Percentiles rank a stretch among this genome's conserved stretches.
These are phyloP conservation scores for Elmis aenea DNA, from an alignment of 2,888 invertebrate genomes.

Conservation along the genomic window DNA sequence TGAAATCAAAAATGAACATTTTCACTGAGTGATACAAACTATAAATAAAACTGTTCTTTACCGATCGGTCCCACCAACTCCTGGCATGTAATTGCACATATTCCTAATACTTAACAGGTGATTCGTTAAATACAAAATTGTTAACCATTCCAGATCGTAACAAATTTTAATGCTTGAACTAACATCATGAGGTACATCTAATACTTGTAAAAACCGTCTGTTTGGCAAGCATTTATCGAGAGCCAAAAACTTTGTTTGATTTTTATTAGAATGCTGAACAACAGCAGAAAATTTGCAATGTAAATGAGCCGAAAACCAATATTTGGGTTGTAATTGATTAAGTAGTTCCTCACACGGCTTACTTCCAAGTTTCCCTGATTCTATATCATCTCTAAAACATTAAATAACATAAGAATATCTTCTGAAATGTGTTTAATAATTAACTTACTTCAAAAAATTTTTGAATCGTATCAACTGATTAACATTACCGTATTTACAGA, in stretches of 20 bases:
- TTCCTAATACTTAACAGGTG: constrained; percentile 74
- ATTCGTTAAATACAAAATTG: constrained; percentile 82
- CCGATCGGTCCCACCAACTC: constrained; percentile 65
- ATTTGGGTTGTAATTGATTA: constrained; percentile 72
- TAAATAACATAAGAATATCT: not conserved
- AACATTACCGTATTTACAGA: constrained; percentile 80
- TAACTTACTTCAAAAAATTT: constrained; percentile 68
- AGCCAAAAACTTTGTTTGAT: constrained; percentile 79
- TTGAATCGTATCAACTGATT: constrained; percentile 68
- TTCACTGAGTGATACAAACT: no score
- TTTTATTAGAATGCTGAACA: constrained; percentile 64
- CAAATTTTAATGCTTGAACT: constrained; percentile 54
- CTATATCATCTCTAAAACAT: constrained; percentile 70
- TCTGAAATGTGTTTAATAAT: not conserved
- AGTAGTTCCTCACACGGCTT: constrained; percentile 78
- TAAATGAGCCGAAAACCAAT: constrained; percentile 97
- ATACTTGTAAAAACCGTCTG: constrained; percentile 81
- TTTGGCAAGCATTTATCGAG: constrained; percentile 94
- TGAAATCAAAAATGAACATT: no score
- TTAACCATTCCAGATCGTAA: constrained; percentile 93
- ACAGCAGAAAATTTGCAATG: constrained; percentile 93
- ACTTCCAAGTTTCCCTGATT: constrained; percentile 79
- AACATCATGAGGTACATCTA: constrained; percentile 56
- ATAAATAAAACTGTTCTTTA: constrained; percentile 34
- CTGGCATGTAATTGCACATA: constrained; percentile 74